These are phyloP conservation scores for Lepidothrix coronata DNA, from an alignment of 2,113 vertebrate genomes.

Conservation along the genomic window DNA sequence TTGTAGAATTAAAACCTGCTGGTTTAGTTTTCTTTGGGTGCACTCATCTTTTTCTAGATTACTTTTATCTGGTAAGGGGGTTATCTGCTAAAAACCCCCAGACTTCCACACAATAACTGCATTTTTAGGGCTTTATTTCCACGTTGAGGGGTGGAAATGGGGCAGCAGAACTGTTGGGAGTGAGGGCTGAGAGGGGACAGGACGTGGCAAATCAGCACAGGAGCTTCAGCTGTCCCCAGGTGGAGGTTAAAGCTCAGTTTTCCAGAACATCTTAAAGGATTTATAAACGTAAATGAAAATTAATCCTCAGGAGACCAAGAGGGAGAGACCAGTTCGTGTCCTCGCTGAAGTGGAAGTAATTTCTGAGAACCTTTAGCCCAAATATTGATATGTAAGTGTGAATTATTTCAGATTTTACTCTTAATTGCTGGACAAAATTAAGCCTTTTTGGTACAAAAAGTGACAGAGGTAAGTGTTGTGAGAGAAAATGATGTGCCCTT, in stretches of 20 bases:
- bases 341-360: background rate
- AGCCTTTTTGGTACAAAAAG: background rate
- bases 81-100: background rate
- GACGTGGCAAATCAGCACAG: background rate
- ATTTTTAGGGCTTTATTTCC: background rate
- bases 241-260: background rate
- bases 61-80: background rate
- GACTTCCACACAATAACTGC: background rate
- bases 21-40: background rate
- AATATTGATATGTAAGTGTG: background rate
- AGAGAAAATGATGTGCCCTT: background rate
- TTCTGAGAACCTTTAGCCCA: background rate
- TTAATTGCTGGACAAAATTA: background rate
- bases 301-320: background rate
- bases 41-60: background rate
- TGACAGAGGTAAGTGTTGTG: background rate
- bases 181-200: background rate
- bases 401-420: background rate
- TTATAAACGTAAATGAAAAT: background rate
- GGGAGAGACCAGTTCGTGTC: background rate
- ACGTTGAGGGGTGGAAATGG: background rate
- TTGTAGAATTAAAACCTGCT: background rate
- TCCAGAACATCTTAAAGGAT: background rate
- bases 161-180: background rate
- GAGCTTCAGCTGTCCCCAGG: background rate